Conservation (phyloP, 2,113 vertebrate genomes). For the Taxidea taxus region DNA sequence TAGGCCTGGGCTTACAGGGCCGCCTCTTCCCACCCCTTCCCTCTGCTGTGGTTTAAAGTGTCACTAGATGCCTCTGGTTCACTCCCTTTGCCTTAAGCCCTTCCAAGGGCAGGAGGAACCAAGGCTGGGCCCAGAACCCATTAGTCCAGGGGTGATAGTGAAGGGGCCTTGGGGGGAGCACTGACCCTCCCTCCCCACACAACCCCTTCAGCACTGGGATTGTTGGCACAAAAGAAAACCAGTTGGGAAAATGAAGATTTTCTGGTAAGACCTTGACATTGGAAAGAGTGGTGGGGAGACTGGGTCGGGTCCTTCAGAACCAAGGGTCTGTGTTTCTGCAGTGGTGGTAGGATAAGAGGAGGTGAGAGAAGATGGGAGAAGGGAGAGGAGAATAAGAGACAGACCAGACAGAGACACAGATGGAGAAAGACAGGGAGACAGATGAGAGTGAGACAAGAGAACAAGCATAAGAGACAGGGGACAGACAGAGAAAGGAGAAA, state of each 20-base stretch:
- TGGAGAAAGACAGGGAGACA: background rate
- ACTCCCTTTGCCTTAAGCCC: slow-evolving; percentile 70
- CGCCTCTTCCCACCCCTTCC: slow-evolving; percentile 76
- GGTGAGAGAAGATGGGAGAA: background rate
- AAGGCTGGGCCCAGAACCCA: background rate
- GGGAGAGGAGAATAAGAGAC: background rate
- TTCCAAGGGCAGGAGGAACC: slow-evolving; percentile 64
- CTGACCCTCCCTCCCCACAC: background rate
- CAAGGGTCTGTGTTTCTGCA: background rate
- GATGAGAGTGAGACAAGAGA: background rate
- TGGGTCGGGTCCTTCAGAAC: background rate
- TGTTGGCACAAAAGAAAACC: slow-evolving; percentile 47
- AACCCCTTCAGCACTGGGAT: background rate
- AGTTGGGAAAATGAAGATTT: slow-evolving; percentile 79
- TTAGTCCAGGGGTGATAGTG: background rate
- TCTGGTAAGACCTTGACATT: slow-evolving; percentile 81
- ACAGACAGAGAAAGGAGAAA: background rate
- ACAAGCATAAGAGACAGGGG: background rate
- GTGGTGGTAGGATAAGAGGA: background rate
- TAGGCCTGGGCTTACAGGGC: slow-evolving; percentile 42
- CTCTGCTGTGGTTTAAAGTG: slow-evolving; percentile 68
- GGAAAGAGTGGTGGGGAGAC: background rate
- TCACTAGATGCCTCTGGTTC: slow-evolving; percentile 44
- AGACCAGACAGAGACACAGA: background rate
- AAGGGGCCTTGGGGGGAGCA: slow-evolving; percentile 9